Conservation (phyloP, 2,797 vertebrate species). For the Neosilurus hyrtlii region DNA sequence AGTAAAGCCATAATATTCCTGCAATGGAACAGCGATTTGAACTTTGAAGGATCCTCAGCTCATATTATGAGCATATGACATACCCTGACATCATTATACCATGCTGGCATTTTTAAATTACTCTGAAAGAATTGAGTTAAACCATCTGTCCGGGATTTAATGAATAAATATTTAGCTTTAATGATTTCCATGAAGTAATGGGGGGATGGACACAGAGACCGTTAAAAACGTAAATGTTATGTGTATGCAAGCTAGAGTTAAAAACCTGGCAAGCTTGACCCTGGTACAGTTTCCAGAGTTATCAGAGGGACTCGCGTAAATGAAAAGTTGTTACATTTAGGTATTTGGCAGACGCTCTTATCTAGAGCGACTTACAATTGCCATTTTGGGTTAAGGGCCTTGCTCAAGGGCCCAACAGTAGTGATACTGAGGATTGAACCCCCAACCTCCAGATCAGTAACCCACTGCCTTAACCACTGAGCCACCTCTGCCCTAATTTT, state of each 20-base stretch:
- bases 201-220: neutral
- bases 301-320: neutral
- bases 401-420: too few relatives aligned
- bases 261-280: neutral
- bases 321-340: neutral
- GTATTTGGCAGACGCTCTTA: too few relatives aligned
- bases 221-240: neutral
- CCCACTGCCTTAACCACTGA: too few relatives aligned
- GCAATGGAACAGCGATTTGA: neutral
- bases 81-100: neutral
- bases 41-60: neutral
- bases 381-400: too few relatives aligned
- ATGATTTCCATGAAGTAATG: neutral
- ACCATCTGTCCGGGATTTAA: neutral
- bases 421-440: too few relatives aligned
- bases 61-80: too few relatives aligned
- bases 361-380: too few relatives aligned
- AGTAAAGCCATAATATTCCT: slow-evolving; percentile 13
- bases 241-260: neutral
- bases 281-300: neutral
- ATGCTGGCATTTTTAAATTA: neutral
- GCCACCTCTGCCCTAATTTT: too few relatives aligned
- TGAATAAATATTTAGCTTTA: neutral
- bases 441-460: too few relatives aligned
- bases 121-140: neutral